Base-by-base conservation (phyloP, 2,113 vertebrate genomes). In the Oxyura jamaicensis region DNA sequence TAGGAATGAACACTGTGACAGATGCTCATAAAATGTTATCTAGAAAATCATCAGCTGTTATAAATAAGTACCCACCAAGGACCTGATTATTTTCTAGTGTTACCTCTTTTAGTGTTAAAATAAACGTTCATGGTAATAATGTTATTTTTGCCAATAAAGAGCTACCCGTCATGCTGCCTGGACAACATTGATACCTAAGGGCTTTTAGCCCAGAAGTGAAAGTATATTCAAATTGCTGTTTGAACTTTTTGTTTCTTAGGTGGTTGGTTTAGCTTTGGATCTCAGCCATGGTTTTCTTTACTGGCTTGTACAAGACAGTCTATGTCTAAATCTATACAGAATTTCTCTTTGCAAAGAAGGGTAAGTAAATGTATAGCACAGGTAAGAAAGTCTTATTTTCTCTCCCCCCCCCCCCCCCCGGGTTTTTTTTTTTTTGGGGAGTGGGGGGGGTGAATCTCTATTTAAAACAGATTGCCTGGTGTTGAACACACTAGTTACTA, bases 271-370 rank as follows among this genome's bases (percentile, higher is more conserved):
- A 75, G 97, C 98, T 71, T 91, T 98, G 88, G 97, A 98, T 86
- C 62, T 98, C 77, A 95, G 80, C 46, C 63, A 86, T 39, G 87
- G 92, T 36, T 94, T 97, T 58, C 96, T 98, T 31, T 98, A 98
- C 71, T 98, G 98, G 98, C 63, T 98, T 86, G 97, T 98, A 60
- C 97, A 97, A 96, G 97, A 98, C 13, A 96, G 82, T 80, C 68
- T 98, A 4, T 86, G 13, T 25, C 85, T 98, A 74, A 97, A 98
- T 59, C 93, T 98, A 41, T 97, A 98, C 68, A 96, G 93, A 71
- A 52, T 94, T 68, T 33, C 97, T 83, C 90, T 98, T 52, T 83
- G 95, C 44, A 87, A 69, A 90, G 87, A 95, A 63, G 44, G 92
- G 97, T 98, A 86, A 92, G 95, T 88, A 62, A 75, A 60, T n/a